Base-by-base conservation (phyloP, 35 echinoderm and acorn worm genomes). In the Heliocidaris tuberculata region DNA sequence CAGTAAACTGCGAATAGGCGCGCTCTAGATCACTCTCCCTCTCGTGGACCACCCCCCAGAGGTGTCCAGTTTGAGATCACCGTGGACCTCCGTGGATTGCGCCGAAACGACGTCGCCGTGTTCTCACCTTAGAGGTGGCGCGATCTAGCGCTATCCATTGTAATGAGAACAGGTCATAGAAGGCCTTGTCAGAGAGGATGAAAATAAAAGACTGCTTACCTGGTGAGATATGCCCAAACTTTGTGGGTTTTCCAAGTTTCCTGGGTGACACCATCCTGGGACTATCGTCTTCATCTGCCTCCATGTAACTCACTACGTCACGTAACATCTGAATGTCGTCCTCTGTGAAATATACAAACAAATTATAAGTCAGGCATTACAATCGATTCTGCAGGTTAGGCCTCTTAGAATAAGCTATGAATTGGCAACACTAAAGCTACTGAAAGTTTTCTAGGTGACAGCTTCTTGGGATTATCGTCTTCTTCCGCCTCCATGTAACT, bases 241-340 rank as follows among this genome's bases (percentile, higher is more conserved):
- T 85, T n/a, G 50, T 93, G 48, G 65, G 88, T 60, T 91, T 90
- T 16, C 86, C 86, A 70, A 60, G 48, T 31, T 86, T 54, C 6
- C 54, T 17, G 19, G 24, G 24, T 21, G 31, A 56, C 16, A 47
- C 29, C 30, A 54, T 85, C 93, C 95, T 94, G 12, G 94, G 85
- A 86, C 92, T 93, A 32, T 96, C 97, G 29, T 71, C 93, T 17
- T 95, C 94, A 48, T 96, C 97, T 12, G 70, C 92, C 93, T 96
- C 93, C 95, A 97, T 96, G 93, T 94, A 96, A 92, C 95, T 97
- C 85, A 97, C 94, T 8, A 97, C 47, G 31, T 97, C 97, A 78
- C 95, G 94, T 35, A 97, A 85, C 95, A 96, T 97, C 92, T 97
- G 97, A 60, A 97, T 96, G 89, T 97, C 95, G 32, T 96, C 97